phyloP scores from a whole-genome alignment of 2,888 invertebrate species.

The Trypoxylon attenuatum region DNA sequence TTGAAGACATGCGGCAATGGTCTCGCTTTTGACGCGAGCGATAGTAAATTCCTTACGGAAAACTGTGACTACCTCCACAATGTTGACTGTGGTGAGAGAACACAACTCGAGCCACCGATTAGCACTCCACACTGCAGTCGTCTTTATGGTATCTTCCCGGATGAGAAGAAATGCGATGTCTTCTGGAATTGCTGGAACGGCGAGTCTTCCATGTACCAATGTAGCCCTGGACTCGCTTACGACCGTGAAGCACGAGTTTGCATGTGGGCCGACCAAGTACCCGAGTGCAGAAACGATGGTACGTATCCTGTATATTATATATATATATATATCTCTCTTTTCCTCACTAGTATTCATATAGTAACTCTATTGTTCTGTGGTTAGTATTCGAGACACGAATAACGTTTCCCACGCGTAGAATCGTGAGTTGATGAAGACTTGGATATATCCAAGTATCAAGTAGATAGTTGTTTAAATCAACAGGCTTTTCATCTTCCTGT shows the following conservation, averaged over 20 bases:
- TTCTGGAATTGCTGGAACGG: slow-evolving; percentile 99
- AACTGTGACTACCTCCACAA: slow-evolving; percentile 97
- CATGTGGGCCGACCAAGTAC: slow-evolving; percentile 97
- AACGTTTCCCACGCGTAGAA: slow-evolving; percentile 11
- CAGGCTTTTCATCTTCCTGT: too few relatives aligned
- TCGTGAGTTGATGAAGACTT: slow-evolving; percentile 94
- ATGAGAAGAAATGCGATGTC: slow-evolving; percentile 90
- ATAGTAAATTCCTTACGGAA: slow-evolving; percentile 92
- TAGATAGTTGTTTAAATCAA: too few relatives aligned
- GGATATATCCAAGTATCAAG: too few relatives aligned
- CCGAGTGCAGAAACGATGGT: slow-evolving; percentile 94
- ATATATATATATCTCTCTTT: too few relatives aligned
- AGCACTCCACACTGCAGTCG: slow-evolving; percentile 89
- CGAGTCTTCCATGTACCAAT: slow-evolving; percentile 94
- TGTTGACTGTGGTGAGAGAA: slow-evolving; percentile 92
- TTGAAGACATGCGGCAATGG: slow-evolving; percentile 96
- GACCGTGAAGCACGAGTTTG: slow-evolving; percentile 94
- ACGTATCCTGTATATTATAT: too few relatives aligned
- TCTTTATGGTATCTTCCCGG: slow-evolving; percentile 94
- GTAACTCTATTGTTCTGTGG: neutral
- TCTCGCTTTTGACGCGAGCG: slow-evolving; percentile 91
- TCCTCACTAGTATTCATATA: too few relatives aligned
- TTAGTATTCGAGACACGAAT: neutral
- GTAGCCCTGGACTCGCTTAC: slow-evolving; percentile 95
- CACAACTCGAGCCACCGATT: slow-evolving; percentile 91